Base-by-base conservation (phyloP, 2,113 vertebrate species). In the Brachypteracias leptosomus region DNA sequence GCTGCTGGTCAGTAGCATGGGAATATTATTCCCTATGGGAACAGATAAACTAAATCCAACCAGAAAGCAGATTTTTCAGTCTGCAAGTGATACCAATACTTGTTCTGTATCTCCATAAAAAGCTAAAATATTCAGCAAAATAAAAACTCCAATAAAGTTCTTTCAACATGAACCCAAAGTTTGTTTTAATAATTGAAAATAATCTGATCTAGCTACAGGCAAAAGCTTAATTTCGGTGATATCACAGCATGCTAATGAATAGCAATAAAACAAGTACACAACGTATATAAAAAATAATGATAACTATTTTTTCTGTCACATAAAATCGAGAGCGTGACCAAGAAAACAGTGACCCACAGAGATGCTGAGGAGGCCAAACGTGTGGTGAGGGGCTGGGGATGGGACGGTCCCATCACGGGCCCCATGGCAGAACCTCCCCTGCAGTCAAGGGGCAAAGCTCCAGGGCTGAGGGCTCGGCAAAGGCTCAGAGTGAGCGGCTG, bases 171-270 rank as follows among this genome's bases (percentile, higher is more conserved):
- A 83, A n/a, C 28, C 8, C 28, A 31, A 93, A 85, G 24, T 79
- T 91, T 65, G 16, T 75, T 95, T 92, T 85, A 63, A 28, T 40
- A 75, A 87, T 62, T 74, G 62, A 78, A 95, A 92, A 75, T 57
- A 36, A 24, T 68, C 82, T 49, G 36, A 31, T 82, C 25, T 75
- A 5, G 22, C 73, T 81, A 25, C 54, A 35, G 81, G 77, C 52
- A 63, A 82, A 74, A 80, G 10, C 17, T 67, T 63, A 35, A 82
- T 78, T 81, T 55, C 49, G 13, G 55, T 16, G 58, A 28, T 62
- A 68, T 24, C 81, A 24, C 40, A 72, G 65, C 28, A 40, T 13
- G 61, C 16, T 73, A 52, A 91, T 67, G 71, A 58, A 67, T 20
- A 14, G 35, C 31, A 40, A 40, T 65, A 46, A 47, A 90, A 35